Percentiles rank a stretch among this genome's conserved stretches.
phyloP scores from a whole-genome alignment of 1,140 invertebrate genomes.

The Holotrichia oblita region DNA sequence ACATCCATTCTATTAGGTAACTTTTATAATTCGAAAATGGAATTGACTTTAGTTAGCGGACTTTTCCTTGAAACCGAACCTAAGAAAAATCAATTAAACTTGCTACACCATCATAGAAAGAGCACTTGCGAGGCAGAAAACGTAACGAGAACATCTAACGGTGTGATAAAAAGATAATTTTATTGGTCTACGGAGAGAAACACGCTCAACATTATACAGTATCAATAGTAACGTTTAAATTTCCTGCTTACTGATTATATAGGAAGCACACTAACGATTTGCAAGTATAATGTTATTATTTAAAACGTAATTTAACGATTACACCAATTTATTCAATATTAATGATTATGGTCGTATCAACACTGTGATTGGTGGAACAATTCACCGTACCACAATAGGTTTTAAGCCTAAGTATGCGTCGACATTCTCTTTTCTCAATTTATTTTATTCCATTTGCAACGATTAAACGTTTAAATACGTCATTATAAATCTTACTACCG shows the following conservation, averaged over 20 bases:
- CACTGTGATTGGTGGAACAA: no score
- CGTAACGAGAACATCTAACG: not conserved
- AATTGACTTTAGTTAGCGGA: no score
- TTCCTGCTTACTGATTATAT: not conserved
- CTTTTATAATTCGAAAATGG: no score
- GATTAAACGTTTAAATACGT: not conserved
- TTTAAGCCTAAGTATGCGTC: no score
- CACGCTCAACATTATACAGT: not conserved
- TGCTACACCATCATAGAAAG: no score
- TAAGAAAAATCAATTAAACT: no score
- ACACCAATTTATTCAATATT: not conserved
- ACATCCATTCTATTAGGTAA: no score
- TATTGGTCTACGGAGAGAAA: not conserved
- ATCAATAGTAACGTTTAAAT: not conserved
- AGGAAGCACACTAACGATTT: not conserved
- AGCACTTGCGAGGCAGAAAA: not conserved
- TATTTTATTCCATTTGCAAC: not conserved
- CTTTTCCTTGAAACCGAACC: no score
- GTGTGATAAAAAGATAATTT: not conserved
- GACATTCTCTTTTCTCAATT: not conserved
- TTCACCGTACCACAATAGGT: no score
- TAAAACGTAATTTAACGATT: not conserved
- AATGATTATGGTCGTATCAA: not conserved
- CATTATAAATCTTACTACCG: conserved; percentile 1
- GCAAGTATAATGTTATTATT: not conserved